These are phyloP conservation scores for Apogon talboti DNA, from an alignment of 2,797 vertebrate genomes.

Conservation along the genomic window DNA sequence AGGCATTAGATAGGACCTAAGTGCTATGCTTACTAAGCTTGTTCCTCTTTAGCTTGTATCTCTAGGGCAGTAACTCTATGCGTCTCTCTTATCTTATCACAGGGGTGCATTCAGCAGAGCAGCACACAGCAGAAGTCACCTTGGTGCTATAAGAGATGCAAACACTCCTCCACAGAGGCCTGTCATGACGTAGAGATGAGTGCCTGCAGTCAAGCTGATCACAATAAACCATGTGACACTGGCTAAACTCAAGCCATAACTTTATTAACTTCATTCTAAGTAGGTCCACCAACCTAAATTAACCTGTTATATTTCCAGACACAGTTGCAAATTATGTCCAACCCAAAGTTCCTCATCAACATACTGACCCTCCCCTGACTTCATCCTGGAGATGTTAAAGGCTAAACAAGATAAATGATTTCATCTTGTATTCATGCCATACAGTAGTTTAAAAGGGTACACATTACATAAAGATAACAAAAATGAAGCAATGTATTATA, in stretches of 20 bases:
- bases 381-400: too few species aligned
- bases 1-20: slow-evolving; percentile 46
- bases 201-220: slow-evolving; percentile 39
- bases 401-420: too few species aligned
- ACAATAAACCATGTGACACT: slow-evolving; percentile 1
- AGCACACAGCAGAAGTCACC: slow-evolving; percentile 68
- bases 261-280: too few species aligned
- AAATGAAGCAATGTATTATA: too few species aligned
- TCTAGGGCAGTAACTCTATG: slow-evolving; percentile 62
- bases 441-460: too few species aligned
- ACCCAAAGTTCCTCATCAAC: too few species aligned
- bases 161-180: slow-evolving; percentile 49
- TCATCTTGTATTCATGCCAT: too few species aligned
- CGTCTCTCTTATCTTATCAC: slow-evolving; percentile 73
- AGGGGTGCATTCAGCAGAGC: slow-evolving; percentile 62
- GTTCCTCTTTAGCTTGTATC: slow-evolving; percentile 67
- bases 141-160: slow-evolving; percentile 66
- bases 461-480: too few species aligned
- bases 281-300: too few species aligned
- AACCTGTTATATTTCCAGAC: too few species aligned
- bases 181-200: slow-evolving; percentile 39
- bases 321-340: too few species aligned
- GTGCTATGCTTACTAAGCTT: slow-evolving; percentile 67
- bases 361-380: too few species aligned
- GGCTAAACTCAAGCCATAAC: neutral